Evolutionary conservation across 2,113 vertebrate species (phyloP).

Genomic region (Hydropotes inermis): DNA sequence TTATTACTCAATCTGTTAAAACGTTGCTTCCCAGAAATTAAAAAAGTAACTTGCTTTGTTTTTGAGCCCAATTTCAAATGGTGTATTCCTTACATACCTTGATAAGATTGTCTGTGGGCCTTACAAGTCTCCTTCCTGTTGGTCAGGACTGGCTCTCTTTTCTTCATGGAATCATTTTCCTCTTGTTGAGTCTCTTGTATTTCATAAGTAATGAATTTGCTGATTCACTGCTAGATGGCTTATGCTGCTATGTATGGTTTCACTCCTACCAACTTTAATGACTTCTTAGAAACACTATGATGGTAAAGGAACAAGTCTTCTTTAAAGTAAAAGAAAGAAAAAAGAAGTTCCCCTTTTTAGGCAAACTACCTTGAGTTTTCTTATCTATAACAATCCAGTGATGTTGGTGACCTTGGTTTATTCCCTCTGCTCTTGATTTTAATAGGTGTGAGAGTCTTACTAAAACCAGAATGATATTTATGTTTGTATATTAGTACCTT

Average conservation of each 20-base stretch:
- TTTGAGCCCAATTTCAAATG: not conserved
- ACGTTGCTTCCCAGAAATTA: constrained; percentile 14
- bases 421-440: constrained; percentile 2
- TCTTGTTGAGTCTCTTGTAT: not conserved
- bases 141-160: not conserved
- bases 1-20: not conserved
- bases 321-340: not conserved
- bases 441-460: not conserved
- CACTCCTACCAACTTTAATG: not conserved
- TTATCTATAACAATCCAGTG: not conserved
- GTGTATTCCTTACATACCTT: not conserved
- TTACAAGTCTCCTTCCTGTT: not conserved
- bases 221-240: not conserved
- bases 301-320: not conserved
- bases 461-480: constrained; percentile 14
- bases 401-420: not conserved
- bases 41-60: constrained; percentile 23
- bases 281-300: not conserved
- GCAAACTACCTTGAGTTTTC: not conserved
- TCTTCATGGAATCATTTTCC: not conserved
- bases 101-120: not conserved
- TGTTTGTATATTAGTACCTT: not conserved
- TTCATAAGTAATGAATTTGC: not conserved
- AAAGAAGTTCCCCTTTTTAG: not conserved
- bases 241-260: not conserved